A percentile compares a stretch with the other conserved stretches of the same genome.
Conservation (phyloP, 1,140 invertebrate genomes). For the Panulirus ornatus region DNA sequence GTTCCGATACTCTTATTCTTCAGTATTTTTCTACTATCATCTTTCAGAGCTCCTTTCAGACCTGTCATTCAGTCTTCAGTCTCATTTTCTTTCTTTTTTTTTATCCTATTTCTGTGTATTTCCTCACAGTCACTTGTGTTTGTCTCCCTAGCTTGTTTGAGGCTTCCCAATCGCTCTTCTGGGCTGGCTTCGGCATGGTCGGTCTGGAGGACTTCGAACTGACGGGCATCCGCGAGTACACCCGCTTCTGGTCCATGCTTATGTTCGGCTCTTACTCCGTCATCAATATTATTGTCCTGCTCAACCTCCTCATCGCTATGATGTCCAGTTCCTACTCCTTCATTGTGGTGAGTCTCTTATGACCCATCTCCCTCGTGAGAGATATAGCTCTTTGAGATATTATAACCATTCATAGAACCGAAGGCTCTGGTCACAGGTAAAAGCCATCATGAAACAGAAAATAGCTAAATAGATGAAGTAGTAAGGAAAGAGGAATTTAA, state of each 20-base stretch:
- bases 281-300: conserved; percentile 90
- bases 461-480: too few species aligned
- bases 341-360: conserved; percentile 82
- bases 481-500: too few species aligned
- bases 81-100: background rate
- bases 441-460: too few species aligned
- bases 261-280: conserved; percentile 91
- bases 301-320: conserved; percentile 93
- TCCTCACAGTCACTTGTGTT: conserved; percentile 80
- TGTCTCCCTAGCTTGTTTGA: conserved; percentile 87
- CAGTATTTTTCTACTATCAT: too few species aligned
- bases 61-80: background rate
- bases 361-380: too few species aligned
- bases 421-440: too few species aligned
- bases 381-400: too few species aligned
- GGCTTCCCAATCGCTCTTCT: conserved; percentile 92
- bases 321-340: conserved; percentile 93
- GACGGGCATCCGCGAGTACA: conserved; percentile 87
- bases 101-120: background rate
- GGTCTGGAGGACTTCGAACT: conserved; percentile 89
- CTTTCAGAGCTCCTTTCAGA: too few species aligned
- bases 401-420: too few species aligned
- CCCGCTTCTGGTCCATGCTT: conserved; percentile 88
- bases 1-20: background rate
- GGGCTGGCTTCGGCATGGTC: conserved; percentile 92